phyloP scores from a whole-genome alignment of 2,888 invertebrate species.

The Helicoverpa assulta region DNA sequence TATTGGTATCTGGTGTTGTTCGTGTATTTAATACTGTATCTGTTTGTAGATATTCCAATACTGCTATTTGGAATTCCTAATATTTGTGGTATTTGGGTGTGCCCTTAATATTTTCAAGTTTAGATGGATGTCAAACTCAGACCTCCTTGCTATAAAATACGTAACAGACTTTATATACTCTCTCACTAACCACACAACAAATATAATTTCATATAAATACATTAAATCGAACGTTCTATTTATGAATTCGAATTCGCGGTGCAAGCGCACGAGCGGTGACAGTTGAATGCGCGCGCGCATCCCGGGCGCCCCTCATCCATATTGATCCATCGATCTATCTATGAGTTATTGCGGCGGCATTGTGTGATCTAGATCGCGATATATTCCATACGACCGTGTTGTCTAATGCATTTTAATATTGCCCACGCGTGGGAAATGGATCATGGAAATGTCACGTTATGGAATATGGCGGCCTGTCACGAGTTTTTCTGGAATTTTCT shows the following conservation, averaged over 20 bases:
- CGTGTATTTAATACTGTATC: background rate
- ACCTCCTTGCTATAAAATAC: background rate
- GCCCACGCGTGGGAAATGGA: conserved; percentile 61
- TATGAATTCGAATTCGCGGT: conserved; percentile 66
- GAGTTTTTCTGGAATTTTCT: conserved; percentile 39
- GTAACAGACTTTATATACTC: conserved; percentile 18
- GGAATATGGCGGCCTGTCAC: conserved; percentile 42
- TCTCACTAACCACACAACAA: conserved; percentile 26
- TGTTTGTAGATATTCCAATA: background rate
- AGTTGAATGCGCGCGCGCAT: conserved; percentile 82
- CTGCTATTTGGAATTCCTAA: background rate
- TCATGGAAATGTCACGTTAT: conserved; percentile 44
- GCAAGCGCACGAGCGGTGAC: conserved; percentile 73
- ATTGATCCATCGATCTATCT: conserved; percentile 80
- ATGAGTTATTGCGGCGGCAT: conserved; percentile 76
- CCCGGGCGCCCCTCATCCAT: conserved; percentile 76
- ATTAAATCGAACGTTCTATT: conserved; percentile 69
- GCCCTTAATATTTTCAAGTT: no score
- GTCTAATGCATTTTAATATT: conserved; percentile 70
- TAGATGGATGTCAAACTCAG: background rate
- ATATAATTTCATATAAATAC: conserved; percentile 63
- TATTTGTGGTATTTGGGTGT: background rate
- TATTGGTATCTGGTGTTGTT: background rate
- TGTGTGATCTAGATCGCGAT: conserved; percentile 77
- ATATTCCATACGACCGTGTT: conserved; percentile 63